These are phyloP conservation scores for Stomatorhinus ivindoensis DNA, from an alignment of 2,113 vertebrate species.

Conservation along the genomic window DNA sequence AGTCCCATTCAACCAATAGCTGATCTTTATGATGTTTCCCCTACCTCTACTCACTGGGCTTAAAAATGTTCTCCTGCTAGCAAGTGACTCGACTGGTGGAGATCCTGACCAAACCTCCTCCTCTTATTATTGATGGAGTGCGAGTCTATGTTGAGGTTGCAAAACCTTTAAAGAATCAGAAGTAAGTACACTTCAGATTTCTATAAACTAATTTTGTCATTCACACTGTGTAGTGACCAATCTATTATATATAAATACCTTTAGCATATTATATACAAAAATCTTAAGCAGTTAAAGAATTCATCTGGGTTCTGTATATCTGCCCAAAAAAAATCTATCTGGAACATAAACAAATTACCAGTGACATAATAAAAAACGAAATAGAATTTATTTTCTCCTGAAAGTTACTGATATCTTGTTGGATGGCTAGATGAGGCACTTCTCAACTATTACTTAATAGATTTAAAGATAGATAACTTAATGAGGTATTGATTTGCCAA, in stretches of 20 bases:
- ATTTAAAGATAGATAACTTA: not conserved
- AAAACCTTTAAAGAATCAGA: constrained; percentile 68
- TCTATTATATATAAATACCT: not conserved
- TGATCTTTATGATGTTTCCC: not conserved
- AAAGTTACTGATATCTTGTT: not conserved
- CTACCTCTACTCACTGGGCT: not conserved
- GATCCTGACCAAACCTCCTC: constrained; percentile 80
- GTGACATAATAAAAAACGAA: not conserved
- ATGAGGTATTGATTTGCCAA: not conserved
- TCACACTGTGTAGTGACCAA: not conserved
- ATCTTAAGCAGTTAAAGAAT: not conserved
- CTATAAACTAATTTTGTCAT: not conserved
- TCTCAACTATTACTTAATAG: not conserved
- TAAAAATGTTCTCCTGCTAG: constrained; percentile 45
- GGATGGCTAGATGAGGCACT: not conserved
- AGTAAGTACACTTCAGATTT: constrained; percentile 40
- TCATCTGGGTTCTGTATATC: no score
- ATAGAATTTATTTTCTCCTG: not conserved
- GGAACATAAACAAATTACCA: not conserved
- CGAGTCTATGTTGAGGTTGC: constrained; percentile 86
- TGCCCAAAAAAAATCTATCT: not conserved
- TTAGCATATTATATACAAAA: not conserved
- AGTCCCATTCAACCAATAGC: not conserved
- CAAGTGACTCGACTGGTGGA: constrained; percentile 87
- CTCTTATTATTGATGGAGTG: constrained; percentile 85